Evolutionary conservation across 2,797 vertebrate genomes (phyloP).

Genomic region (Scarus forsteni): DNA sequence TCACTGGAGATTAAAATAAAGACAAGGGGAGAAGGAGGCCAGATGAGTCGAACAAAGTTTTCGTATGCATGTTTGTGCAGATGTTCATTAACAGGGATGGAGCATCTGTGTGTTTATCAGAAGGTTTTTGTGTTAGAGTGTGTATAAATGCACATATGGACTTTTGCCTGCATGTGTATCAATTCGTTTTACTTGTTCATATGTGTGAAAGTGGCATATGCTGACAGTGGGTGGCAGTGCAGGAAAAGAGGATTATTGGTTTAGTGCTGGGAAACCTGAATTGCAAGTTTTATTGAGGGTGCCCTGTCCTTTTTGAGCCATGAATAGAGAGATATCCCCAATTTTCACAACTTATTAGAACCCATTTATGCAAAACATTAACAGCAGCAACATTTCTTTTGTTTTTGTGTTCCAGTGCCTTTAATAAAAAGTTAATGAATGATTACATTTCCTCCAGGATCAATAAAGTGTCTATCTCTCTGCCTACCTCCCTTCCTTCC

Average conservation of each 20-base stretch:
- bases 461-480: no score
- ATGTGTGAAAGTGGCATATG: constrained; percentile 60
- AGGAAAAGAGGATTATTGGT: constrained; percentile 56
- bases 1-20: constrained; percentile 78
- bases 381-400: no score
- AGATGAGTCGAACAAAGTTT: constrained; percentile 66
- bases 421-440: no score
- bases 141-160: constrained; percentile 20
- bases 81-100: constrained; percentile 10
- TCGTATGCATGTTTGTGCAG: constrained; percentile 40
- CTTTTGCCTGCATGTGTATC: constrained; percentile 11
- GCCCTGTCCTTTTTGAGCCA: constrained; percentile 15
- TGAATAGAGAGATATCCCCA: background rate
- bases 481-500: no score
- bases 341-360: background rate
- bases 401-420: no score
- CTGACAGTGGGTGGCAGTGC: constrained; percentile 69
- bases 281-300: constrained; percentile 36
- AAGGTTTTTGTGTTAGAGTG: background rate
- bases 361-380: no score
- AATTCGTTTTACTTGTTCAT: constrained; percentile 34
- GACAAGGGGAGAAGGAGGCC: constrained; percentile 67
- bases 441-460: no score
- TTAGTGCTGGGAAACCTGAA: constrained; percentile 41
- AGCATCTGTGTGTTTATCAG: constrained; percentile 16